Percentiles rank a stretch among this genome's conserved stretches.
Conservation (phyloP, 1,140 invertebrate species). For the Cotesia glomerata region DNA sequence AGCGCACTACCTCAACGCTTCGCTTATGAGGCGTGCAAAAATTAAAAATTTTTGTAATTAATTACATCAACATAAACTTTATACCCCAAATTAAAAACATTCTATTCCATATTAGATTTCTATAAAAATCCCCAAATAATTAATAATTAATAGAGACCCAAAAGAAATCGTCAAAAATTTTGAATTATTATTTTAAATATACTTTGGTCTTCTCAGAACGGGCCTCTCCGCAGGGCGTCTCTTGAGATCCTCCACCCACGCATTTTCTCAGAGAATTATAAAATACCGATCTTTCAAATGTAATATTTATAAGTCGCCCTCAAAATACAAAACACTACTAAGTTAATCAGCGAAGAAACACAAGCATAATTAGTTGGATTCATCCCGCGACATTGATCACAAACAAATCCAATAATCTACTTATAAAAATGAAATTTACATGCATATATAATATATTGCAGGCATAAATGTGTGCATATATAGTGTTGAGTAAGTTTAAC, state of each 20-base stretch:
- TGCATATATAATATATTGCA: no score
- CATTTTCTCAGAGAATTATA: not conserved
- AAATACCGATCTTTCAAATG: not conserved
- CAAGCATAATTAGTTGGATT: not conserved
- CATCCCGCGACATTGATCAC: not conserved
- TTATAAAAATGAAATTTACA: no score
- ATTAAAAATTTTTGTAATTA: no score
- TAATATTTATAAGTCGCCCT: no score
- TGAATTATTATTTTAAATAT: not conserved
- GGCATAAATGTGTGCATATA: not conserved
- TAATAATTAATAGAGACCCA: no score
- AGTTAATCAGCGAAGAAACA: not conserved
- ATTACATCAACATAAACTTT: no score
- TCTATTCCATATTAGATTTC: no score
- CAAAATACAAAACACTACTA: not conserved
- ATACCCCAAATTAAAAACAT: no score
- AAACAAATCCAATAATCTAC: no score
- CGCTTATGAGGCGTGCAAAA: no score
- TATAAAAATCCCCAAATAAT: no score
- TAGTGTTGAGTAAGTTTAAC: not conserved
- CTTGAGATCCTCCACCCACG: not conserved
- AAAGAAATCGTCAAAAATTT: not conserved
- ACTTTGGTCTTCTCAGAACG: not conserved
- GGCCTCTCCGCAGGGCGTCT: not conserved
- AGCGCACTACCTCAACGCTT: no score